These are phyloP conservation scores for Psittacus erithacus DNA, from an alignment of 2,113 vertebrate species.

Conservation along the genomic window DNA sequence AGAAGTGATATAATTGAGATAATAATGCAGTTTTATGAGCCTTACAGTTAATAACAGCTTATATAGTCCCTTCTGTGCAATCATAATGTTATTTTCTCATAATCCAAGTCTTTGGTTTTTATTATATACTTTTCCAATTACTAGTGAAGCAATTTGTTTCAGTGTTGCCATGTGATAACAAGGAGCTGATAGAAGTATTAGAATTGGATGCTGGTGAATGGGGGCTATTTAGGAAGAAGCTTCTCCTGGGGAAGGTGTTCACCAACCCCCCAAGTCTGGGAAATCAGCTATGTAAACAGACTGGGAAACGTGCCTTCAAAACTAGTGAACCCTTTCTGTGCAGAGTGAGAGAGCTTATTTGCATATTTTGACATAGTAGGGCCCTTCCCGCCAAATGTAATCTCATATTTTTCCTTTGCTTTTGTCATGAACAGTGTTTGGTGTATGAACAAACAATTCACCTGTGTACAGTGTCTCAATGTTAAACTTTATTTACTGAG, in stretches of 20 bases:
- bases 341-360: background rate
- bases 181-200: background rate
- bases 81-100: background rate
- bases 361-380: background rate
- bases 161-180: background rate
- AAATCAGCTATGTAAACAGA: background rate
- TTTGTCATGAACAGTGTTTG: background rate
- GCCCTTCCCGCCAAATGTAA: background rate
- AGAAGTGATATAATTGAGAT: constrained; percentile 44
- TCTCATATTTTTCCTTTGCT: background rate
- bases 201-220: background rate
- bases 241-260: background rate
- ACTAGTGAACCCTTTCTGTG: background rate
- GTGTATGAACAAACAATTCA: background rate
- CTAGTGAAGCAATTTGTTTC: background rate
- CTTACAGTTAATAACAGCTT: background rate
- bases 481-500: background rate
- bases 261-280: background rate
- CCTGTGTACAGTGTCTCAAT: background rate
- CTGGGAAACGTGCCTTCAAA: background rate
- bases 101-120: background rate
- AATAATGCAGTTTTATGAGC: background rate
- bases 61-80: background rate
- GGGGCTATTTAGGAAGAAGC: background rate
- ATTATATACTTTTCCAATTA: background rate